phyloP scores from a whole-genome alignment of 2,113 vertebrate species.

The Oceanodroma tethys region DNA sequence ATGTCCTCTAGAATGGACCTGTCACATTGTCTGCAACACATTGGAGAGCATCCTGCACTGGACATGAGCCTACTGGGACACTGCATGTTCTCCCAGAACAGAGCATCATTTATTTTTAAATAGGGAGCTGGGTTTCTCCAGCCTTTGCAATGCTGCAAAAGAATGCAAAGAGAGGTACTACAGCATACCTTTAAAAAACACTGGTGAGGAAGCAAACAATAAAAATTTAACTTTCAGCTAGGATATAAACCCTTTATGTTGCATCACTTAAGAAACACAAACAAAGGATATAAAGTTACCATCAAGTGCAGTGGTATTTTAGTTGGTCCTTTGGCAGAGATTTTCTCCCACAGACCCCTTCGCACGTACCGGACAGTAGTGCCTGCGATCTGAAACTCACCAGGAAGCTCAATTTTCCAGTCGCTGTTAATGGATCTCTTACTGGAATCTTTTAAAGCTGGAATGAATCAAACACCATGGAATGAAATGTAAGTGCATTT shows the following conservation, averaged over 20 bases:
- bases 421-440: conserved; percentile 96
- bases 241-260: neutral
- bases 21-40: neutral
- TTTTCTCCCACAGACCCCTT: conserved; percentile 97
- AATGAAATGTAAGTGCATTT: neutral
- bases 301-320: conserved; percentile 92
- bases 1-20: neutral
- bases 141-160: neutral
- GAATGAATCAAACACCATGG: neutral
- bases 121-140: neutral
- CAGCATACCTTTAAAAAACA: neutral
- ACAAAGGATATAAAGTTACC: conserved; percentile 78
- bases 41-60: neutral
- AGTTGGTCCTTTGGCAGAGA: conserved; percentile 96
- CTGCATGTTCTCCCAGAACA: neutral
- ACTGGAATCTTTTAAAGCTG: conserved; percentile 92
- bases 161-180: neutral
- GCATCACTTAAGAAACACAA: conserved; percentile 30
- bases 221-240: neutral
- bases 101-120: neutral
- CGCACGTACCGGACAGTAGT: conserved; percentile 95
- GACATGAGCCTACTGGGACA: neutral
- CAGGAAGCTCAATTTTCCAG: conserved; percentile 98
- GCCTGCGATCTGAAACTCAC: conserved; percentile 96
- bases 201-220: neutral